Percentiles rank a stretch among this genome's conserved stretches.
phyloP scores from a whole-genome alignment of 2,797 vertebrate species.

The Tenualosa thibaudeaui region DNA sequence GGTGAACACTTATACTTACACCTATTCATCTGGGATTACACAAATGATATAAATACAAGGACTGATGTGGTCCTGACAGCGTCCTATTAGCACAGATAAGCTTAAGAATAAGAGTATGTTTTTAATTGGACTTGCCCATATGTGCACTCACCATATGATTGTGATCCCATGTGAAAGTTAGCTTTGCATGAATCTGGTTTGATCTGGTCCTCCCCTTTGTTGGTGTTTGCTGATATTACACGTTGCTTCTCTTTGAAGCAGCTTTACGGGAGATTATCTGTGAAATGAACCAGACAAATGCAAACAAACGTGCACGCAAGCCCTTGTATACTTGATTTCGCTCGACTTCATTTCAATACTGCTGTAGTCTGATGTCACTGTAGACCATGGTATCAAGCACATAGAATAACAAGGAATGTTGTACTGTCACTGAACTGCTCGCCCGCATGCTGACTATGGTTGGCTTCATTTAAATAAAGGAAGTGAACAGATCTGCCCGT shows the following conservation, averaged over 20 bases:
- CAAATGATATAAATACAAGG: too few relatives aligned
- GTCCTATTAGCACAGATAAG: too few relatives aligned
- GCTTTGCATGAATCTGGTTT: too few relatives aligned
- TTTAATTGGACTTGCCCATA: too few relatives aligned
- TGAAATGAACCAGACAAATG: neutral
- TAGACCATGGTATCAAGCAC: neutral
- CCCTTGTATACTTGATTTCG: neutral
- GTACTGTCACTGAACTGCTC: neutral
- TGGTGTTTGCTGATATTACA: neutral
- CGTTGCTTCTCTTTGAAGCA: neutral
- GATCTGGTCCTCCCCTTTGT: too few relatives aligned
- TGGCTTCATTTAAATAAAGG: neutral
- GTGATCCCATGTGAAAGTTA: too few relatives aligned
- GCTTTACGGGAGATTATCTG: neutral
- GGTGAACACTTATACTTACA: conserved; percentile 66
- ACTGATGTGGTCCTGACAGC: too few relatives aligned
- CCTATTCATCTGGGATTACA: too few relatives aligned
- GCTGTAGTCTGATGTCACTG: neutral
- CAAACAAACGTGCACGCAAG: neutral
- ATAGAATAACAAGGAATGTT: neutral
- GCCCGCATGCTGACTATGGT: neutral
- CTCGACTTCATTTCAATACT: neutral
- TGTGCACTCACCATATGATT: too few relatives aligned
- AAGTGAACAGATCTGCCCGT: neutral
- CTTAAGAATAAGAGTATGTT: too few relatives aligned